Conservation (phyloP, 2,113 vertebrate genomes). For the Cnemophilus loriae region DNA sequence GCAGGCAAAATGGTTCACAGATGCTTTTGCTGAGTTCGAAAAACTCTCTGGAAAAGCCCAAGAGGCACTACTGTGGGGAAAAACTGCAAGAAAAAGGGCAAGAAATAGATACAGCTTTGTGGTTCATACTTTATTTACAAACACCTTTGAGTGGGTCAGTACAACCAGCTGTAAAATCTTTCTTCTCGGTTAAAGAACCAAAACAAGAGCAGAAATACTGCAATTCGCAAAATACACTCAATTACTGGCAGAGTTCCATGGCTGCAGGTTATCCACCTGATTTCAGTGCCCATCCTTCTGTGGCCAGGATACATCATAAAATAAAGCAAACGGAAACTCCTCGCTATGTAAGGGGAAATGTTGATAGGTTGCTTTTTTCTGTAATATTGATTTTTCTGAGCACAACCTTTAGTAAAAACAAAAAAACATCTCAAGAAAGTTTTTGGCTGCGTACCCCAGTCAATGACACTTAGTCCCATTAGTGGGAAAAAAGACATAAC, state of each 20-base stretch:
- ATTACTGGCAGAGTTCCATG: not conserved
- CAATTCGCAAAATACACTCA: not conserved
- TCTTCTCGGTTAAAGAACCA: not conserved
- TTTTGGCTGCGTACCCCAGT: not conserved
- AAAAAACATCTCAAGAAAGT: not conserved
- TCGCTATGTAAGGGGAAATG: not conserved
- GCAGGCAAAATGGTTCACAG: not conserved
- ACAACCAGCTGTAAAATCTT: not conserved
- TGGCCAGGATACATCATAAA: not conserved
- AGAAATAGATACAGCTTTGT: not conserved
- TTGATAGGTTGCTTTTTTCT: not conserved
- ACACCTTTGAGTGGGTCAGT: not conserved
- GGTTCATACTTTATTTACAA: not conserved
- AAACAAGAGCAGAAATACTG: not conserved
- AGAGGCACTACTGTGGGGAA: not conserved
- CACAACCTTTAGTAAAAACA: not conserved
- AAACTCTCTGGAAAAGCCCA: not conserved
- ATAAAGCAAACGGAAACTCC: not conserved
- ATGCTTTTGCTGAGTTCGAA: not conserved
- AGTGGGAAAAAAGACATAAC: not conserved
- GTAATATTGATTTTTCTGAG: conserved; percentile 1
- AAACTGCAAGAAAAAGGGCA: not conserved
- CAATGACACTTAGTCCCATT: not conserved
- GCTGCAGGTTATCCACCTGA: not conserved
- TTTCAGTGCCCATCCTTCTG: not conserved